Evolutionary conservation across 2,888 invertebrate species (phyloP).

Genomic region (Listrodromus nycthemerus): DNA sequence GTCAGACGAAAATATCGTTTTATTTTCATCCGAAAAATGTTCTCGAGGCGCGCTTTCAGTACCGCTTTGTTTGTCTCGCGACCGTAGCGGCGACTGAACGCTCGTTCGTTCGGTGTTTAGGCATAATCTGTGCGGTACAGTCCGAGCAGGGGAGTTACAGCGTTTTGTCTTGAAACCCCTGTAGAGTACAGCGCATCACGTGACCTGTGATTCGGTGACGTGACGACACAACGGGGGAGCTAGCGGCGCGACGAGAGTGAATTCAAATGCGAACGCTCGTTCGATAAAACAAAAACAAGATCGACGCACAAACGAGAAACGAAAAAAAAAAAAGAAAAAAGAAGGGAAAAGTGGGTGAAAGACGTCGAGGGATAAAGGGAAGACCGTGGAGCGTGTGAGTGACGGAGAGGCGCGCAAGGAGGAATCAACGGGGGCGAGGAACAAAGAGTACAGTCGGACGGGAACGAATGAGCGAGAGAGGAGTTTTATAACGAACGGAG

Average conservation of each 20-base stretch:
- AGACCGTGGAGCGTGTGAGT: too few relatives aligned
- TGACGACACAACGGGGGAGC: conserved; percentile 11
- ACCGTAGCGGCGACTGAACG: background rate
- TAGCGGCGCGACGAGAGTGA: conserved; percentile 20
- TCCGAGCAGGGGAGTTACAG: background rate
- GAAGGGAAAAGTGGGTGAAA: background rate
- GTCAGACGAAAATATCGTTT: background rate
- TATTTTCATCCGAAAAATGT: background rate
- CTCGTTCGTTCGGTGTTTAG: conserved; percentile 40
- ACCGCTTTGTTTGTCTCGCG: background rate
- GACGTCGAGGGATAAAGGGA: too few relatives aligned
- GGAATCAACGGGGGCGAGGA: conserved; percentile 5
- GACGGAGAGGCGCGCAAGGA: background rate
- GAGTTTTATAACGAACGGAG: conserved; percentile 40
- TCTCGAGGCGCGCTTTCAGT: too few relatives aligned
- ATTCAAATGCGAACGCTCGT: background rate
- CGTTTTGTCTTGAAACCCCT: background rate
- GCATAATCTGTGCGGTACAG: conserved; percentile 4
- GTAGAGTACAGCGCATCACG: conserved; percentile 31
- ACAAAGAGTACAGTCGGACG: conserved; percentile 33
- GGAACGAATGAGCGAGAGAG: conserved; percentile 23
- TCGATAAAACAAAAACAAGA: background rate
- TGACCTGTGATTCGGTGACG: conserved; percentile 38
- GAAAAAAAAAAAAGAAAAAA: conserved; percentile 6
- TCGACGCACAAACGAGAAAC: background rate